Conservation (phyloP, 2,888 invertebrate species). For the Listrodromus nycthemerus region DNA sequence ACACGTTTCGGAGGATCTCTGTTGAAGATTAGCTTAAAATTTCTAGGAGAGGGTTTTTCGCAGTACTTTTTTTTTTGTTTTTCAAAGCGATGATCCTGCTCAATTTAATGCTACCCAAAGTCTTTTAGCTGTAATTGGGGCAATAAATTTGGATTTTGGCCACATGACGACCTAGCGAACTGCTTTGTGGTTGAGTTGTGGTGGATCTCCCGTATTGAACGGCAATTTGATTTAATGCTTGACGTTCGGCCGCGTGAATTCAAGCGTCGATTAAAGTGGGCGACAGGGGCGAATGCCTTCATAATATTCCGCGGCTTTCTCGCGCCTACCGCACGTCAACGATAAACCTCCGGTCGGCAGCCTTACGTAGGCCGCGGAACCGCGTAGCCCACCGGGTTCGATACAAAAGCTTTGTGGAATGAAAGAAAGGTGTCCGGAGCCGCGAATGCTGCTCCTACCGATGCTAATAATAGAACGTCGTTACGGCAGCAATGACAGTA, state of each 20-base stretch:
- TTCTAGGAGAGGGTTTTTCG: too few species aligned
- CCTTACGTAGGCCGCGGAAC: constrained; percentile 63
- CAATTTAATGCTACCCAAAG: background rate
- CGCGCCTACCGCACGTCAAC: constrained; percentile 34
- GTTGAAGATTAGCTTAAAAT: too few species aligned
- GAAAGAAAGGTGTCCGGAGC: constrained; percentile 53
- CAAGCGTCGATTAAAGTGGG: constrained; percentile 56
- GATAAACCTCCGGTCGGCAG: constrained; percentile 54
- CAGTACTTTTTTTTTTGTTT: too few species aligned
- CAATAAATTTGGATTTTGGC: background rate
- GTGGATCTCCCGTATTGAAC: constrained; percentile 1
- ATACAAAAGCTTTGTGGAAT: constrained; percentile 54
- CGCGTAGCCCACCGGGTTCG: constrained; percentile 45
- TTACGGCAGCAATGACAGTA: constrained; percentile 56
- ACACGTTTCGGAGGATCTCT: too few species aligned
- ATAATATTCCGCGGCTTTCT: constrained; percentile 62
- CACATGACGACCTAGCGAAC: background rate
- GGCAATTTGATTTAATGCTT: background rate
- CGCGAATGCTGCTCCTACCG: constrained; percentile 34
- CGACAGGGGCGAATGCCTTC: constrained; percentile 58
- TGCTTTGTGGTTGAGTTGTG: background rate
- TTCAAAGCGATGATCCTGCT: background rate
- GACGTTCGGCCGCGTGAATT: constrained; percentile 46
- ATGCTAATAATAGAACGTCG: constrained; percentile 63
- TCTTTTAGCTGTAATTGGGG: background rate